These are phyloP conservation scores for Habropoda laboriosa DNA, from an alignment of 1,140 invertebrate species.

Conservation along the genomic window DNA sequence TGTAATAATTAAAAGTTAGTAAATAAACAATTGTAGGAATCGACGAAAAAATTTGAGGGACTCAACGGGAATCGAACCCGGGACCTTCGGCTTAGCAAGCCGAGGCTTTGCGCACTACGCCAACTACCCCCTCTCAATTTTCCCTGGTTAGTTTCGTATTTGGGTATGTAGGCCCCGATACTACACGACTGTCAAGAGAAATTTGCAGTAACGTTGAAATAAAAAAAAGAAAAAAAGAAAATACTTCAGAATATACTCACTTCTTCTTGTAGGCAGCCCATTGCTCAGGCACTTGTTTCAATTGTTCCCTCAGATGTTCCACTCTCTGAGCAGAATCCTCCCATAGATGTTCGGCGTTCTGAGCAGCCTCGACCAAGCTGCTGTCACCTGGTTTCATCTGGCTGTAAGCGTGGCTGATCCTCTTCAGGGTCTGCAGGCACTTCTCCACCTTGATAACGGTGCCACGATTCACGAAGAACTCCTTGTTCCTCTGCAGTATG, in stretches of 20 bases:
- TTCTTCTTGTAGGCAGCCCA: conserved; percentile 93
- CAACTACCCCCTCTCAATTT: no score
- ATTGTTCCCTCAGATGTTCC: conserved; percentile 87
- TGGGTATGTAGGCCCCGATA: no score
- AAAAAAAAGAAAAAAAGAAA: not conserved
- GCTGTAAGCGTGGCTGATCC: conserved; percentile 85
- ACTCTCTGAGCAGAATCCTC: conserved; percentile 86
- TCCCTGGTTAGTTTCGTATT: no score
- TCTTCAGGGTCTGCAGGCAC: conserved; percentile 89
- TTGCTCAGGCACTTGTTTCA: conserved; percentile 94
- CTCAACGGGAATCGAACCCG: no score
- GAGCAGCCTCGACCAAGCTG: conserved; percentile 85
- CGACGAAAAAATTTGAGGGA: no score
- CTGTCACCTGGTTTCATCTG: conserved; percentile 86
- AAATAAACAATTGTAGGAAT: no score
- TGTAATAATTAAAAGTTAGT: no score
- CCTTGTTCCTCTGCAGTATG: conserved; percentile 89
- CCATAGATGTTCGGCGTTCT: conserved; percentile 89
- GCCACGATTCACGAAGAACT: conserved; percentile 88
- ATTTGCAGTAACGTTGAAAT: not conserved
- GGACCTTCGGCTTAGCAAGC: no score
- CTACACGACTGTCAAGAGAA: no score
- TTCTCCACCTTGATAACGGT: conserved; percentile 87
- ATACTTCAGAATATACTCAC: conserved; percentile 74
- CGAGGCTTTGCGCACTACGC: no score